Evolutionary conservation across 2,113 vertebrate species (phyloP), one percentile per base, ranked within the genome.

Genomic region (Poecile atricapillus): DNA sequence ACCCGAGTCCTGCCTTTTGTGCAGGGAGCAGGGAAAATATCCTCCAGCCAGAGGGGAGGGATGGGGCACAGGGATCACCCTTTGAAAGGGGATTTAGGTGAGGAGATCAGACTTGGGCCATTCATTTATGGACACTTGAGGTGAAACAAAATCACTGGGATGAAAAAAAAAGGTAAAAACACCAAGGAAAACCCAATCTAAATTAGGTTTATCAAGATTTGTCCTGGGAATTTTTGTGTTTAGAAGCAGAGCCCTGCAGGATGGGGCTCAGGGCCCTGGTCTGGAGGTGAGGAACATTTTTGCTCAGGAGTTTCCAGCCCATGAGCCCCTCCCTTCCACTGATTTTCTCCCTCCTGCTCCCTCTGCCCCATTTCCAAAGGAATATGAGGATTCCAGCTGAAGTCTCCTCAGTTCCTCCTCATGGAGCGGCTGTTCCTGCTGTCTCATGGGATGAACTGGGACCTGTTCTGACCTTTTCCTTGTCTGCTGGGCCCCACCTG

Each of bases 141-240:
- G 13, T 62, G 49, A 69, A 73, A 69, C 17, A 1, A 79, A 90
- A 28, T 52, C 27, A 31, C 11, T 27, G 9, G 18, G 12, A 31
- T 2, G 4, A 41, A 44, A 59, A 13, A 31, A 12, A 21, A 7
- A 23, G 13, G 10, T 20, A 11, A 11, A 31, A 44, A 3, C 0
- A 2, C 8, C 9, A 39, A 9, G 37, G 9, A 30, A 39, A 53
- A 41, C 22, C 25, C 5, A 62, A 3, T 21, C 20, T 33, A 27
- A 24, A 23, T 46, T 17, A n/a, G 15, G 12, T 14, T 84, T n/a
- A 81, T n/a, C 4, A 70, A 28, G n/a, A n/a, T 41, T 77, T 3
- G 5, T 70, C 22, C 13, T 4, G 23, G 33, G 23, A 20, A 16
- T 41, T 31, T 63, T 79, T 63, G n/a, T 73, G 12, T 47, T 33